Evolutionary conservation across 2,888 invertebrate genomes (phyloP), one percentile per base, ranked within the genome.

Genomic region (Parnassius glacialis): DNA sequence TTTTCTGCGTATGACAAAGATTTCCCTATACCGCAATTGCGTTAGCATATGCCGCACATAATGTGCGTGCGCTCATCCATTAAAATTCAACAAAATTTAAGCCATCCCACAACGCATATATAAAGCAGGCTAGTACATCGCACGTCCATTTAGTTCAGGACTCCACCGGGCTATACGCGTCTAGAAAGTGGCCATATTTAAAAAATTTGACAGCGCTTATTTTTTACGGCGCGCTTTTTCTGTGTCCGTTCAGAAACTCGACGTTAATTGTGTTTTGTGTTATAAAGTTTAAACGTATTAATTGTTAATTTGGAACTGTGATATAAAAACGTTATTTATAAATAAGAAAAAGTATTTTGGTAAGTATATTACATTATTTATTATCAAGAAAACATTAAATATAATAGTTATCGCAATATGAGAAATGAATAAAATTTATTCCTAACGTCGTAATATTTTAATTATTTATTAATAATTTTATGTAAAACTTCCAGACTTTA

Each of bases 101-200:
- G 63, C 67, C 47, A 59, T 53, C 52, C 50, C 55, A 64, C 68
- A 65, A 64, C 66, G 65, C 52, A 71, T 83, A 83, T 85, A 85
- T 79, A 85, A 81, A 70, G 72, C 74, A 70, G 73, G 66, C 66
- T 73, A 72, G 74, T 75, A 74, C 76, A 77, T 71, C 71, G 65
- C 67, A 66, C 74, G 72, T 68, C 76, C 82, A 85, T 81, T 81
- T 81, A 78, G 78, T 76, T 79, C 80, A 74, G 79, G 71, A 70
- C 78, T 63, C 56, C 16, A 47, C 10, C 47, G 16, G 51, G 56
- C 25, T 52, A 20, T 61, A 56, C 55, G 56, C 51, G 52, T 59
- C 54, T 59, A 59, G 45, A 54, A 54, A 50, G 62, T 55, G 50
- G 55, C 51, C 54, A 55, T 58, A 34, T 55, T 61, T 25, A 9